Evolutionary conservation across 2,888 invertebrate genomes (phyloP).

Genomic region (Griposia aprilina): DNA sequence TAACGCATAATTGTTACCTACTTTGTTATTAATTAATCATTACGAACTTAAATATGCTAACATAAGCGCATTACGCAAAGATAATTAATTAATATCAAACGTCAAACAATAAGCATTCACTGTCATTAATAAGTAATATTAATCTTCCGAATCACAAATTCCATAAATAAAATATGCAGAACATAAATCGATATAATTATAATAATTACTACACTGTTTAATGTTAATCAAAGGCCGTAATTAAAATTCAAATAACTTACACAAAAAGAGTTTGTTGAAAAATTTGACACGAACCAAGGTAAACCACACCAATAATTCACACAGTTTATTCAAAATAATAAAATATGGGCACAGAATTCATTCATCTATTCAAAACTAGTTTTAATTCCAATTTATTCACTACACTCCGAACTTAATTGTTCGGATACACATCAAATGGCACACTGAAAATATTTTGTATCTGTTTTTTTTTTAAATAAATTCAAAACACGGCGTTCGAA

Average conservation of each 20-base stretch:
- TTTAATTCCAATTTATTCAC: conserved; percentile 52
- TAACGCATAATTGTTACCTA: background rate
- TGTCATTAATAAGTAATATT: conserved; percentile 22
- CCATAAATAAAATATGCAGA: conserved; percentile 32
- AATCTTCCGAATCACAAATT: conserved; percentile 33
- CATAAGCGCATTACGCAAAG: conserved; percentile 17
- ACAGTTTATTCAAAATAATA: conserved; percentile 55
- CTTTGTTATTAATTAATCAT: conserved; percentile 1
- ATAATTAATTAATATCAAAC: conserved; percentile 34
- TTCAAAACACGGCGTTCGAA: conserved; percentile 55
- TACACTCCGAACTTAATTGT: conserved; percentile 55
- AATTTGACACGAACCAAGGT: conserved; percentile 64
- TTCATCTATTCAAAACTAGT: conserved; percentile 40
- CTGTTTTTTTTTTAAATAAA: conserved; percentile 48
- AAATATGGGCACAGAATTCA: conserved; percentile 45
- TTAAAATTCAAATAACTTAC: conserved; percentile 58
- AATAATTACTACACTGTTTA: conserved; percentile 46
- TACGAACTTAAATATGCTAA: background rate
- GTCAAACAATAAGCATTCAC: conserved; percentile 5
- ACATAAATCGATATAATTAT: conserved; percentile 50
- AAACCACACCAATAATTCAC: conserved; percentile 65
- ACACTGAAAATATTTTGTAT: conserved; percentile 44
- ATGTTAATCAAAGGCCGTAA: conserved; percentile 35
- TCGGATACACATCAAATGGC: conserved; percentile 49
- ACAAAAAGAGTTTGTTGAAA: conserved; percentile 42